phyloP scores from a whole-genome alignment of 2,888 invertebrate genomes.

The Biston betularia region DNA sequence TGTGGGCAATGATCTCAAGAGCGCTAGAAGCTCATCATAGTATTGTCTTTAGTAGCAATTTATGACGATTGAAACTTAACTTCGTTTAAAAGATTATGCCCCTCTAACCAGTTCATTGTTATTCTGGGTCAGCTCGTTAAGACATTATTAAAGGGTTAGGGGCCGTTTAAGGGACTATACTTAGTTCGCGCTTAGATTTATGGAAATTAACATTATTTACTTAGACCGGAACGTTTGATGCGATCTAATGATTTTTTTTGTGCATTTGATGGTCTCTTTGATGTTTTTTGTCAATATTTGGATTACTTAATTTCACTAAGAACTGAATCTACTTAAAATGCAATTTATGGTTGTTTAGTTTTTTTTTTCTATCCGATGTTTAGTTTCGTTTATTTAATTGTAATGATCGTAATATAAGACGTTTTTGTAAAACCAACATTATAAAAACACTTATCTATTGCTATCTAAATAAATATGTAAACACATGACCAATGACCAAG shows the following conservation, averaged over 20 bases:
- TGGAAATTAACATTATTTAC: slow-evolving; percentile 69
- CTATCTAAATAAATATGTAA: too few relatives aligned
- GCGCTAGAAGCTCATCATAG: too few relatives aligned
- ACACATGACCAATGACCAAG: too few relatives aligned
- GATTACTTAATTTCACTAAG: slow-evolving; percentile 11
- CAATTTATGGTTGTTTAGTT: slow-evolving; percentile 9
- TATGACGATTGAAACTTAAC: too few relatives aligned
- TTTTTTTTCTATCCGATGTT: neutral
- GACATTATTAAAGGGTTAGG: slow-evolving; percentile 61
- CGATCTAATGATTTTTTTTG: slow-evolving; percentile 35
- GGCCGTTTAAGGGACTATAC: slow-evolving; percentile 67
- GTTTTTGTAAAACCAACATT: too few relatives aligned
- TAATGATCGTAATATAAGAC: neutral
- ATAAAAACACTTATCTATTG: too few relatives aligned
- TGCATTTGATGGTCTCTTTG: slow-evolving; percentile 31
- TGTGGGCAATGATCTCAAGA: too few relatives aligned
- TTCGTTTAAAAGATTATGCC: too few relatives aligned
- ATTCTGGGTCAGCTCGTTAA: slow-evolving; percentile 11
- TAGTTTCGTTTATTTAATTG: slow-evolving; percentile 2
- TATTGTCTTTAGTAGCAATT: too few relatives aligned
- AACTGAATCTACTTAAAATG: slow-evolving; percentile 11
- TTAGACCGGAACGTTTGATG: slow-evolving; percentile 51
- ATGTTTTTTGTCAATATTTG: slow-evolving; percentile 46
- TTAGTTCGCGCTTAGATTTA: slow-evolving; percentile 82
- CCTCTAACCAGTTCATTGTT: neutral